phyloP scores from a whole-genome alignment of 2,113 vertebrate genomes.

The Motacilla alba region DNA sequence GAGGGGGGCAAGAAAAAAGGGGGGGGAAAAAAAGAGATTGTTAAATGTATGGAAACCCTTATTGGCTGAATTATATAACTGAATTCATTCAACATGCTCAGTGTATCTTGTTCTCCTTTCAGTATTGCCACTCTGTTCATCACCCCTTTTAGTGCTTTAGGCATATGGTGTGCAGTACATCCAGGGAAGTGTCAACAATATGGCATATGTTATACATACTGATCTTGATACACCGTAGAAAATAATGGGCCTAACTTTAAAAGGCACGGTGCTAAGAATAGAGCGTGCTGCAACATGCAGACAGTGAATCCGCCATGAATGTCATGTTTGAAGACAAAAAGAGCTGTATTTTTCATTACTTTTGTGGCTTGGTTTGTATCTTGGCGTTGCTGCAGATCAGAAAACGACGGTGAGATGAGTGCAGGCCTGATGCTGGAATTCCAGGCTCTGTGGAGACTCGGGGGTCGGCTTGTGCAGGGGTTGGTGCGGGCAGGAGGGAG shows the following conservation, averaged over 20 bases:
- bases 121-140: conserved; percentile 68
- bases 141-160: conserved; percentile 66
- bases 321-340: conserved; percentile 63
- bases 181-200: conserved; percentile 69
- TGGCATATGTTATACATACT: conserved; percentile 68
- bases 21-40: not conserved
- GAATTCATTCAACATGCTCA: conserved; percentile 58
- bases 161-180: conserved; percentile 67
- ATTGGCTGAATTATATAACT: conserved; percentile 62
- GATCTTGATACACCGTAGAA: conserved; percentile 67
- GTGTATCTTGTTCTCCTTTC: conserved; percentile 61
- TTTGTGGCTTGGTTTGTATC: not conserved
- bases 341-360: conserved; percentile 55
- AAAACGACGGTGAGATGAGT: not conserved
- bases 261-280: conserved; percentile 64
- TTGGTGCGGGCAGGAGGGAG: accelerated
- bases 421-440: not conserved
- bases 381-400: not conserved
- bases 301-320: conserved; percentile 42
- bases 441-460: accelerated
- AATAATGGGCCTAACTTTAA: conserved; percentile 68
- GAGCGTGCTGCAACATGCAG: conserved; percentile 45
- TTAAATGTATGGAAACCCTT: conserved; percentile 64
- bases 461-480: accelerated
- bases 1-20: accelerated